phyloP scores from a whole-genome alignment of 2,797 vertebrate genomes.

The Tragopan temminckii region DNA sequence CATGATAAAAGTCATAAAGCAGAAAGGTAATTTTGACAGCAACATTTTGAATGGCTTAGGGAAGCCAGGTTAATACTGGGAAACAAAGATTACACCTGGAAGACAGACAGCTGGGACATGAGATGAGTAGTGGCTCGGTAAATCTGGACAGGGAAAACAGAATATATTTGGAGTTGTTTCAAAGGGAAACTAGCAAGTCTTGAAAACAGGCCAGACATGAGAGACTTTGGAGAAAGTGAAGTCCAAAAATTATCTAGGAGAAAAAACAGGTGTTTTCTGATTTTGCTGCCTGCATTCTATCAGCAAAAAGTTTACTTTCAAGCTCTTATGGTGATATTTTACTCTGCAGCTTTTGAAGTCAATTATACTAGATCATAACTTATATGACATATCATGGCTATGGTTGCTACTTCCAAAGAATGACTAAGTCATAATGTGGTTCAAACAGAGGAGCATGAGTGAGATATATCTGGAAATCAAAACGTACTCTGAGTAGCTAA shows the following conservation, averaged over 20 bases:
- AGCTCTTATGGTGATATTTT: slow-evolving; percentile 16
- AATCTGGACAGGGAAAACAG: not conserved
- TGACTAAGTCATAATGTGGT: not conserved
- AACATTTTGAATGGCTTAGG: not conserved
- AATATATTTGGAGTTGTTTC: slow-evolving; percentile 4
- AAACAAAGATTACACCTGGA: not conserved
- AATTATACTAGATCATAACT: not conserved
- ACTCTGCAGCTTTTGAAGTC: not conserved
- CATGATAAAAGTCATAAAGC: not conserved
- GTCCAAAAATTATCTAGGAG: not conserved
- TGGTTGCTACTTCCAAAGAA: slow-evolving; percentile 6
- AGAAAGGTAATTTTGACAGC: not conserved
- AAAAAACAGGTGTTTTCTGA: not conserved
- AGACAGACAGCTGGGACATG: not conserved
- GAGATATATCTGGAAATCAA: slow-evolving; percentile 25
- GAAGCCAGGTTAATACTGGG: not conserved
- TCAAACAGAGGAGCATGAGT: slow-evolving; percentile 7
- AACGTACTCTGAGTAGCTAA: not conserved
- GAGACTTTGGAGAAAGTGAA: not conserved
- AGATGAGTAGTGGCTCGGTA: not conserved
- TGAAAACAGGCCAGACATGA: not conserved
- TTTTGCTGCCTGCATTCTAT: slow-evolving; percentile 18
- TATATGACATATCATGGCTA: not conserved
- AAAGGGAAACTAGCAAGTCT: not conserved
- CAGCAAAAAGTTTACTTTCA: slow-evolving; percentile 68